A percentile compares a stretch with the other conserved stretches of the same genome.
phyloP scores from a whole-genome alignment of 2,888 invertebrate species.

The Dasysyrphus albostriatus region DNA sequence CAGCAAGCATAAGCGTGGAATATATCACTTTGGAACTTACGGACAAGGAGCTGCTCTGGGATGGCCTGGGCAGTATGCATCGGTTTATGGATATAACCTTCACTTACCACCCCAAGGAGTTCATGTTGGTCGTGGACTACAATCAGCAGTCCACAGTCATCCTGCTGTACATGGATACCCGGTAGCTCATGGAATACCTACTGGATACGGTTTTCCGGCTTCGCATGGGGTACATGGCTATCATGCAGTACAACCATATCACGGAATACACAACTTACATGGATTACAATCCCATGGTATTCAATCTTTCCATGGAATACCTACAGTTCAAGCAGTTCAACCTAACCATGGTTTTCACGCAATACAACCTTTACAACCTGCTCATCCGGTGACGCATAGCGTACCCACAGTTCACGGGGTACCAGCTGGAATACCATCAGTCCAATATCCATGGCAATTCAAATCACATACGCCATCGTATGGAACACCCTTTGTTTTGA shows the following conservation, averaged over 20 bases:
- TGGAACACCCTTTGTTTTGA: conserved; percentile 79
- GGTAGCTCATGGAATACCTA: conserved; percentile 44
- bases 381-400: conserved; percentile 74
- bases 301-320: conserved; percentile 39
- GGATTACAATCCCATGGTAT: conserved; percentile 28
- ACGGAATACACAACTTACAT: conserved; percentile 36
- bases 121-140: conserved; percentile 47
- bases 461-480: conserved; percentile 43
- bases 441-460: conserved; percentile 49
- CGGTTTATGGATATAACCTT: conserved; percentile 81
- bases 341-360: conserved; percentile 71
- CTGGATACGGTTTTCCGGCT: conserved; percentile 68
- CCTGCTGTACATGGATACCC: conserved; percentile 42
- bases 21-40: conserved; percentile 63
- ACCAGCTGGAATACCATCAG: conserved; percentile 62
- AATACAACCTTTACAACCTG: conserved; percentile 53
- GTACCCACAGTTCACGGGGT: conserved; percentile 27
- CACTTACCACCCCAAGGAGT: conserved; percentile 78
- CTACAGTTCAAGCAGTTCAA: conserved; percentile 47
- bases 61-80: conserved; percentile 81
- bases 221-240: conserved; percentile 49
- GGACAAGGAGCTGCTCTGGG: conserved; percentile 61
- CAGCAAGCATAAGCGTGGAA: conserved; percentile 66
- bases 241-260: conserved; percentile 50
- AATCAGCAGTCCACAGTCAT: conserved; percentile 34